These are phyloP conservation scores for Ancistrus triradiatus DNA, from an alignment of 2,113 vertebrate species.

Conservation along the genomic window DNA sequence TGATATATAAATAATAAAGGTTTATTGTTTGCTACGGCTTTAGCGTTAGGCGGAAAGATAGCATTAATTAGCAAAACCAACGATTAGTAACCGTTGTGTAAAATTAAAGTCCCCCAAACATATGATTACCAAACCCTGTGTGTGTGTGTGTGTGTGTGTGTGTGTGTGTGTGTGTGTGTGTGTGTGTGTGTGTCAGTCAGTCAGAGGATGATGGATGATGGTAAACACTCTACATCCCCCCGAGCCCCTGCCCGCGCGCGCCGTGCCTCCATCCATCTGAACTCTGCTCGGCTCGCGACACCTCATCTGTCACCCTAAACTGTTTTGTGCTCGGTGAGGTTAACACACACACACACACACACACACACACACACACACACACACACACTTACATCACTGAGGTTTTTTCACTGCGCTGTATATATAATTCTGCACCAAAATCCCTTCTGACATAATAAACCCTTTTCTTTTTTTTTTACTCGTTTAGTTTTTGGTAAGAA, in stretches of 20 bases:
- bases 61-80: no score
- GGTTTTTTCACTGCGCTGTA: no score
- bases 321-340: constrained; percentile 52
- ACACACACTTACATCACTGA: background rate
- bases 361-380: constrained; percentile 16
- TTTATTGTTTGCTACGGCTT: no score
- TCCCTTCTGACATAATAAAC: no score
- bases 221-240: constrained; percentile 59
- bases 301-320: constrained; percentile 62
- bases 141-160: constrained; percentile 8
- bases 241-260: constrained; percentile 53
- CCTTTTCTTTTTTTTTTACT: no score
- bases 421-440: no score
- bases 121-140: background rate
- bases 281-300: constrained; percentile 44
- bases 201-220: constrained; percentile 66
- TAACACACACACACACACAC: constrained; percentile 57
- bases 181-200: constrained; percentile 48
- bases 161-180: constrained; percentile 9
- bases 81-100: no score
- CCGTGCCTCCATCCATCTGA: constrained; percentile 58
- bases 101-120: no score
- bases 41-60: no score
- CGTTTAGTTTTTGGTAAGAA: no score
- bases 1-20: no score